Base-by-base conservation (phyloP, 1,140 invertebrate genomes). In the Papilio dardanus region DNA sequence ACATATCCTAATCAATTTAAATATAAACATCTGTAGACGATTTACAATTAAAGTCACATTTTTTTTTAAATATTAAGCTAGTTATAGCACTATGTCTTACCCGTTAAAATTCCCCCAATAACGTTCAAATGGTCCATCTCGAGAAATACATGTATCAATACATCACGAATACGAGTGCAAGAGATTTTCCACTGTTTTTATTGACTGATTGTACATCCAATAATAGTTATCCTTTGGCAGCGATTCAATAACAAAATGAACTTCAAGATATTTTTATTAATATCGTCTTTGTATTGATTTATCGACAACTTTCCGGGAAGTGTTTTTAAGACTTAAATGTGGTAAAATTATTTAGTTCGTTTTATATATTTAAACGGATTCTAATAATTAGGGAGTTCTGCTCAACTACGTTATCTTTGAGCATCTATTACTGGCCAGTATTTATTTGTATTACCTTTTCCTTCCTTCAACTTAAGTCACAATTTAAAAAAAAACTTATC, bases 171-270 rank as follows among this genome's bases (percentile, higher is more conserved):
- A 54, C 7, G 7, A 28, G 12, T 30, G 54, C 4, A 16, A 28
- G 12, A 24, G n/a, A 16, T 46, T 71, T 71, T 73, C 28, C 71
- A 73, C 19, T 16, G 66, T 58, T 42, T 14, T 69, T 74, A 66
- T 74, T 73, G 62, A 69, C 42, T 65, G 35, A 74, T 77, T 33
- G 24, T 35, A 77, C 37, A 62, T 74, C 76, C 74, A 77, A 65
- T 71, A 77, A 77, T 77, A 74, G 71, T 28, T 62, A 58, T 74
- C 76, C 71, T 74, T 77, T 77, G 69, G 76, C 71, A 35, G 21
- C 62, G 42, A 28, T 74, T 77, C 76, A 77, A 77, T 77, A 77
- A 77, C 76, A 46, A 54, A 67, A 31, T 50, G 69, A 46, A 67
- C 58, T 35, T 54, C 31, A 28, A 42, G 46, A 69, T 33, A 37